phyloP scores from a whole-genome alignment of 2,888 invertebrate genomes.

The Neoascia interrupta region DNA sequence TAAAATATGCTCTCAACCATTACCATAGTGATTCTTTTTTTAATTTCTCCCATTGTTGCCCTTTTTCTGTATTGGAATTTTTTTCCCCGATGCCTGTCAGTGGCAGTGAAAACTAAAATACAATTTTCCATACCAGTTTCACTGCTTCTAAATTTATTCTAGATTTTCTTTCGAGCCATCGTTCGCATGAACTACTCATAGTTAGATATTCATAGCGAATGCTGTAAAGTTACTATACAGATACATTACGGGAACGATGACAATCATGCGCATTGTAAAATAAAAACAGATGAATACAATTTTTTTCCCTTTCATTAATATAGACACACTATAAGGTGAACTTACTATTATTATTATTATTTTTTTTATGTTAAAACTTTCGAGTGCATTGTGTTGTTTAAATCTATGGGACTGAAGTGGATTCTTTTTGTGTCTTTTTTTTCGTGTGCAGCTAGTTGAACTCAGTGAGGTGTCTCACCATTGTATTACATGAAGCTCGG shows the following conservation, averaged over 20 bases:
- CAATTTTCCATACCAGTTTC: constrained; percentile 55
- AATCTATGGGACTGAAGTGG: constrained; percentile 28
- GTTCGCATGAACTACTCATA: constrained; percentile 49
- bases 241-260: constrained; percentile 29
- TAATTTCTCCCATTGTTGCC: too few relatives aligned
- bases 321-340: constrained; percentile 44
- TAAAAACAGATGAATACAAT: constrained; percentile 9
- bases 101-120: constrained; percentile 62
- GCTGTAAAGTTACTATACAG: constrained; percentile 40
- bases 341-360: constrained; percentile 13
- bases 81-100: constrained; percentile 32
- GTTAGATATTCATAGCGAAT: too few relatives aligned
- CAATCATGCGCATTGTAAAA: constrained; percentile 57
- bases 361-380: constrained; percentile 27
- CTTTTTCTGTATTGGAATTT: constrained; percentile 12
- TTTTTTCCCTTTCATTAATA: constrained; percentile 61
- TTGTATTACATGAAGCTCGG: neutral
- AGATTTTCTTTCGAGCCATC: constrained; percentile 40
- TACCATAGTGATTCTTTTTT: too few relatives aligned
- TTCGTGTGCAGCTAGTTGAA: constrained; percentile 13
- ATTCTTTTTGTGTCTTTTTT: neutral
- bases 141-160: constrained; percentile 49
- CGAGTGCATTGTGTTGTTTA: constrained; percentile 39
- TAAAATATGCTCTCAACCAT: constrained; percentile 32
- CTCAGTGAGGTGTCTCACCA: constrained; percentile 47